A percentile compares a stretch with the other conserved stretches of the same genome.
Evolutionary conservation across 2,888 invertebrate species (phyloP).

Genomic region (Phyto melanocephala): DNA sequence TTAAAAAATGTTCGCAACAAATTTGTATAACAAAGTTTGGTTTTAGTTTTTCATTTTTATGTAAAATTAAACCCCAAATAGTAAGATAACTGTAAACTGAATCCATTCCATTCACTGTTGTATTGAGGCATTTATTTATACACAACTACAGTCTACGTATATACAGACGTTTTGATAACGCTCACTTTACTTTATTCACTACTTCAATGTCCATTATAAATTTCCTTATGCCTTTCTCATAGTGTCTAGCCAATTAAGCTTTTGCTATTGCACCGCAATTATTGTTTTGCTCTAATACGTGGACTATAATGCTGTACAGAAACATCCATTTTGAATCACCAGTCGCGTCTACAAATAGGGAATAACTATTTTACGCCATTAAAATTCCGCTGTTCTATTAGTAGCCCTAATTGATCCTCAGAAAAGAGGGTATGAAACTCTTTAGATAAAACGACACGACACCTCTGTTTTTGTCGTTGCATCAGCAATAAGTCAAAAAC

Average conservation of each 20-base stretch:
- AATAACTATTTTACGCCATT: background rate
- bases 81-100: background rate
- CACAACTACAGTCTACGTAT: background rate
- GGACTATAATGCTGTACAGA: background rate
- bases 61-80: background rate
- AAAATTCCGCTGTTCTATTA: background rate
- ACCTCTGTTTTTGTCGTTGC: background rate
- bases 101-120: background rate
- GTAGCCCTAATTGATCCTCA: background rate
- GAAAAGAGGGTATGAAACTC: background rate
- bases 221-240: conserved; percentile 5
- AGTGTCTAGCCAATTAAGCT: background rate
- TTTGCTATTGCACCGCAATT: background rate
- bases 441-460: background rate
- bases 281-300: background rate
- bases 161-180: background rate
- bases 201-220: conserved; percentile 14
- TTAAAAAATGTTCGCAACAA: background rate
- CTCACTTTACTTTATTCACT: background rate
- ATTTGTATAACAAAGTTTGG: background rate
- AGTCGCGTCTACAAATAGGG: background rate
- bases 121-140: background rate
- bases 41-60: background rate
- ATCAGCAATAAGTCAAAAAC: background rate
- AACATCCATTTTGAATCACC: background rate